Evolutionary conservation across 2,113 vertebrate species (phyloP).

Genomic region (Phalacrocorax pelagicus): DNA sequence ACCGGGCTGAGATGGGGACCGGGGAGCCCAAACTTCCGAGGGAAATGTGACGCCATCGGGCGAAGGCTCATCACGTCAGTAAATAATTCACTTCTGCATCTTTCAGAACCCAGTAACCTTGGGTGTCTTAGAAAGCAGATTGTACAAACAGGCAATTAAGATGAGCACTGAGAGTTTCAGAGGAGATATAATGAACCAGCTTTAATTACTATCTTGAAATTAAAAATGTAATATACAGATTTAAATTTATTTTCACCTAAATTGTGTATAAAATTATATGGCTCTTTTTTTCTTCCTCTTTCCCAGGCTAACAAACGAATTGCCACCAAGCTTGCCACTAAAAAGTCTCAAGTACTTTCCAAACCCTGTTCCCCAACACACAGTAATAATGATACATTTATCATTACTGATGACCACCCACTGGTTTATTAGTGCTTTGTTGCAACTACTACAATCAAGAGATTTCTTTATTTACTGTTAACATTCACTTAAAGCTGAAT

Average conservation of each 20-base stretch:
- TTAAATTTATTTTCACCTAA: constrained; percentile 81
- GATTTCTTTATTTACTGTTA: constrained; percentile 88
- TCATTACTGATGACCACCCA: constrained; percentile 86
- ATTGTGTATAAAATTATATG: constrained; percentile 78
- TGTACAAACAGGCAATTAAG: constrained; percentile 78
- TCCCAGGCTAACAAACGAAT: constrained; percentile 68
- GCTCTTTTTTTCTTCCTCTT: constrained; percentile 13
- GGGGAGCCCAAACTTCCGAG: constrained; percentile 56
- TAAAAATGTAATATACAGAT: constrained; percentile 81
- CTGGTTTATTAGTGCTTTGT: constrained; percentile 85
- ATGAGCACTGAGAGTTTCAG: constrained; percentile 76
- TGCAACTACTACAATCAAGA: constrained; percentile 84
- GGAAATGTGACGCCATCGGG: constrained; percentile 44
- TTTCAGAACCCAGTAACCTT: constrained; percentile 77
- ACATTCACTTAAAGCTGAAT: constrained; percentile 86
- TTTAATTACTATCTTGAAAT: constrained; percentile 83
- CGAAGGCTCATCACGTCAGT: constrained; percentile 63
- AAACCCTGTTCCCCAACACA: constrained; percentile 73
- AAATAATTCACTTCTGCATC: constrained; percentile 75
- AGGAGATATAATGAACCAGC: constrained; percentile 79
- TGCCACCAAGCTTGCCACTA: constrained; percentile 74
- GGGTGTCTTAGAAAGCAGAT: constrained; percentile 78
- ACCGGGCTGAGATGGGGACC: neutral
- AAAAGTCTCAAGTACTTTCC: constrained; percentile 76
- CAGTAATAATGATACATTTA: constrained; percentile 80